A percentile compares a stretch with the other conserved stretches of the same genome.
Conservation (phyloP, 1,140 invertebrate species). For the Brachionus koreanus region DNA sequence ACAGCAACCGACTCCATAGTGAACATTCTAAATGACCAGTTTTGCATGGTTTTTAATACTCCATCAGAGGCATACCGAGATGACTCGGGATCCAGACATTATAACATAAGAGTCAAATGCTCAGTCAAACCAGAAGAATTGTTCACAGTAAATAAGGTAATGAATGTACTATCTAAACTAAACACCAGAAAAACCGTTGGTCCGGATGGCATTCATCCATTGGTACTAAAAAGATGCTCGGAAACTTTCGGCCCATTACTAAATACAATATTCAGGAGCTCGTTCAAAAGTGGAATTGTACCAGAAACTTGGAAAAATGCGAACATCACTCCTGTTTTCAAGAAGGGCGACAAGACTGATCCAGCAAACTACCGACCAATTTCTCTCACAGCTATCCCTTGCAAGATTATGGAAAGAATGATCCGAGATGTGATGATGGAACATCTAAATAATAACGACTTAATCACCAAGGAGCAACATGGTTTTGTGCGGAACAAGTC, state of each 20-base stretch:
- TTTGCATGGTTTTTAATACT: background rate
- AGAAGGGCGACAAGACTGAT: slow-evolving; percentile 14
- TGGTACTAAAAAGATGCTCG: background rate
- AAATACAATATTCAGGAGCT: background rate
- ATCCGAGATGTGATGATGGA: slow-evolving; percentile 1
- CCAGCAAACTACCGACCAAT: slow-evolving; percentile 44
- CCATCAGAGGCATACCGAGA: background rate
- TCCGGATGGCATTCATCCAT: background rate
- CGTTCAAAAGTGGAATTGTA: background rate
- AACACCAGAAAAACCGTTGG: background rate
- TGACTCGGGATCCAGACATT: background rate
- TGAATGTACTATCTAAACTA: background rate
- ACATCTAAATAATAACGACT: background rate
- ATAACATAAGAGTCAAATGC: background rate
- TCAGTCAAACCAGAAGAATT: background rate
- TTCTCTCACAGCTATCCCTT: background rate
- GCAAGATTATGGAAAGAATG: slow-evolving; percentile 10
- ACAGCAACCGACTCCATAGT: no score
- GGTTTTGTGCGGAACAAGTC: slow-evolving; percentile 16
- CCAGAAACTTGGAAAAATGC: slow-evolving; percentile 43
- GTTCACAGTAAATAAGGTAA: background rate
- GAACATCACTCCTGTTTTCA: slow-evolving; percentile 42
- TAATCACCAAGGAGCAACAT: slow-evolving; percentile 33
- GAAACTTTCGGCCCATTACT: background rate
- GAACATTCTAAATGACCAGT: background rate